Percentiles rank a stretch among this genome's conserved stretches.
phyloP scores from a whole-genome alignment of 2,113 vertebrate species.

The Pterocles orientalis region DNA sequence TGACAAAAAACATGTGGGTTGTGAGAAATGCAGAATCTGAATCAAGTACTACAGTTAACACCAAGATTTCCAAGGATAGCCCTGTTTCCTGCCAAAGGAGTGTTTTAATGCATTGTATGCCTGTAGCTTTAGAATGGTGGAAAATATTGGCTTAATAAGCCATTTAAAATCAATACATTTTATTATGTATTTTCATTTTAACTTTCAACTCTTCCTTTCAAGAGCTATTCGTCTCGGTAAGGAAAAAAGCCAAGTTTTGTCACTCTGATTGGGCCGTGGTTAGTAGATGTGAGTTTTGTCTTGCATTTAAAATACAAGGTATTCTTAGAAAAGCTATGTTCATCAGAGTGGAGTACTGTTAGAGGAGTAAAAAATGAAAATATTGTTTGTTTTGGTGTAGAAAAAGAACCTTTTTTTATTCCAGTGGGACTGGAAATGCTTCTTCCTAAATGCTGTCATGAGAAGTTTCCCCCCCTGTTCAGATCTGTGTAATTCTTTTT shows the following conservation, averaged over 20 bases:
- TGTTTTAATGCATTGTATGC: not conserved
- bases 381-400: not conserved
- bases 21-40: not conserved
- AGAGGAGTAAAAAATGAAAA: not conserved
- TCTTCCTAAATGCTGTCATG: not conserved
- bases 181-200: not conserved
- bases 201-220: not conserved
- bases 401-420: not conserved
- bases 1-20: not conserved
- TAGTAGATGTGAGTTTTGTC: not conserved
- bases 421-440: not conserved
- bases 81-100: not conserved
- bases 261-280: not conserved
- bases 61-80: not conserved
- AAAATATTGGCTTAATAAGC: not conserved
- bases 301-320: not conserved
- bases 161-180: not conserved
- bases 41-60: not conserved
- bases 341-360: not conserved
- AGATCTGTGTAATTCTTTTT: not conserved
- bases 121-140: not conserved
- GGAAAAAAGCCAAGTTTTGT: not conserved
- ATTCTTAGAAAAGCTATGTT: not conserved
- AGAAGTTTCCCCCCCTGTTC: fast-evolving
- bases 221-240: not conserved